Conservation (phyloP, 2,888 invertebrate genomes). For the Agrochola macilenta region DNA sequence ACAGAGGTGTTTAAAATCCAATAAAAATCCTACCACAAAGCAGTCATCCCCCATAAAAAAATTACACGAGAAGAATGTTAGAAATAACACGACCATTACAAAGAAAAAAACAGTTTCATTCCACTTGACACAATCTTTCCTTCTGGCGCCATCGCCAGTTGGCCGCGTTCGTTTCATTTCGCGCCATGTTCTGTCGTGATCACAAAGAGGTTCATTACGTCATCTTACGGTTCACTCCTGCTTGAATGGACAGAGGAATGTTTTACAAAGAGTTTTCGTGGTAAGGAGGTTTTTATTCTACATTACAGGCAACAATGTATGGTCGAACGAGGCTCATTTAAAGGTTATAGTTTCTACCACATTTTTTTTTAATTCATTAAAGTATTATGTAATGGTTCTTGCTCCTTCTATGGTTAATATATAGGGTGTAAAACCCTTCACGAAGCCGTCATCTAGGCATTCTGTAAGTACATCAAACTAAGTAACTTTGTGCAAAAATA, state of each 20-base stretch:
- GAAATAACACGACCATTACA: slow-evolving; percentile 31
- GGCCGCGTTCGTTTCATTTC: slow-evolving; percentile 28
- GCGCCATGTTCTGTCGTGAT: slow-evolving; percentile 29
- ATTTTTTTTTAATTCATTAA: no score
- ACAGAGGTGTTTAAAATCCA: neutral
- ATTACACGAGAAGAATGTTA: neutral
- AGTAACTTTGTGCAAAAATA: no score
- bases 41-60: neutral
- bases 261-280: slow-evolving; percentile 3
- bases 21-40: slow-evolving; percentile 8
- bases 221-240: slow-evolving; percentile 46
- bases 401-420: no score
- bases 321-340: neutral
- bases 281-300: slow-evolving; percentile 9
- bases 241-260: slow-evolving; percentile 23
- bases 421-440: no score
- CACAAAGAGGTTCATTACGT: slow-evolving; percentile 67
- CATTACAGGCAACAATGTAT: neutral
- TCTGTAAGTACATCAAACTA: no score
- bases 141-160: slow-evolving; percentile 6
- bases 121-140: slow-evolving; percentile 26
- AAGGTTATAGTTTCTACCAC: no score
- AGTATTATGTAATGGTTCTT: no score
- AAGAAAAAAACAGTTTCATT: slow-evolving; percentile 35
- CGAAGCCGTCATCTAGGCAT: no score